Evolutionary conservation across 1,140 invertebrate species (phyloP), one percentile per base, ranked within the genome.

Genomic region (Zaprionus gabonicus): DNA sequence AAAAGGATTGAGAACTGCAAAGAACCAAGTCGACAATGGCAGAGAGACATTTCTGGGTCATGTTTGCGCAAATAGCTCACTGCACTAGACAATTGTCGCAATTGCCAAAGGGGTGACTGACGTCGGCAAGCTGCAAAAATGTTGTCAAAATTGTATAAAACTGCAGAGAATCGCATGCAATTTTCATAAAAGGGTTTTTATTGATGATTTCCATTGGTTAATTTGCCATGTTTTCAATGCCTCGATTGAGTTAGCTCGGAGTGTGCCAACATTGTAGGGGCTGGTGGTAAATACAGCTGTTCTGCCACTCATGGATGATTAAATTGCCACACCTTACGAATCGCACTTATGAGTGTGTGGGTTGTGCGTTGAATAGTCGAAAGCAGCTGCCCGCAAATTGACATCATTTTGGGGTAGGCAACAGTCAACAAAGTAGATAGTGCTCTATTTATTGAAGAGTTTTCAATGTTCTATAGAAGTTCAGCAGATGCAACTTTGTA

Each of bases 51-150:
- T 81, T 81, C 55, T 78, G 44, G 71, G 68, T 74, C 78, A 87
- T 83, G 75, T 86, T 91, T 87, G 73, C 78, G 73, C 77, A 84
- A 91, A 87, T 71, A 79, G 63, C 36, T 28, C 60, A 62, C 27
- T n/a, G 34, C 67, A 58, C 51, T 41, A 49, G 25, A 5, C 55
- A 65, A 82, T 74, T 86, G 79, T 74, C 72, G 66, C 72, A 77
- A 73, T 15, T 38, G 17, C 27, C 13, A 60, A n/a, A 46, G 41
- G 41, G 41, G 15, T 44, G 41, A 44, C 38, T 23, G 20, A 20
- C n/a, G 15, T 15, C 1, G 31, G 9, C 83, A 87, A 86, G 83
- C 83, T 87, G 83, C 80, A 88, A 87, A 79, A 82, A 72, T 69
- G 20, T 74, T 77, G 60, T 41, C 49, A 44, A 73, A 81, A 85